Base-by-base conservation (phyloP, 1,140 invertebrate genomes). In the Zaprionus vittiger region DNA sequence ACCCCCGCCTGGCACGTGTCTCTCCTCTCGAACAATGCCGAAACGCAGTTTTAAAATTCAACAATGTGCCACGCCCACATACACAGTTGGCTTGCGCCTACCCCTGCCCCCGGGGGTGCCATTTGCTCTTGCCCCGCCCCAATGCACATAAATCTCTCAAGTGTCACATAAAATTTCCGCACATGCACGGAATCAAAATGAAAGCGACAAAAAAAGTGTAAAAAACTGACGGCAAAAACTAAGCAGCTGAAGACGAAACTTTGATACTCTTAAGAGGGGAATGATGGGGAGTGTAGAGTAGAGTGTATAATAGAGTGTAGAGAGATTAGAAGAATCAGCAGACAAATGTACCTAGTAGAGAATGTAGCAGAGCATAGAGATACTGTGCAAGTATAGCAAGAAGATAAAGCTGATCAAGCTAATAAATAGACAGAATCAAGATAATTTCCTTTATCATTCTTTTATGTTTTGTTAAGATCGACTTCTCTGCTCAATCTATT, bases 101-200 rank as follows among this genome's bases (percentile, higher is more conserved):
- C 41, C 24, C 22, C 59, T 61, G 44, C 44, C 7, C 22, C 17
- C 72, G 15, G 15, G 52, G 41, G n/a, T 31, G 11, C 37, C 38
- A 5, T 38, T 31, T 54, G 38, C 57, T 57, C 22, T 44, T 52
- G 38, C 12, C 20, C 28, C 20, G 26, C 28, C 20, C 62, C 28
- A 31, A 9, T 57, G 9, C 67, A 77, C 81, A 90, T 90, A 90
- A 90, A 90, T 90, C 85, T 90, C 70, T 73, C 86, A 90, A 90
- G 85, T 90, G 85, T 90, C 85, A 90, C 86, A 90, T 86, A 90
- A 90, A 90, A 90, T 90, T 90, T 85, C 86, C 79, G 86, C 85
- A 90, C 86, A 90, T 90, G 86, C 71, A 89, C 85, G 65, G 86
- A 90, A 90, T 85, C 85, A 90, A 87, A 89, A 90, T 87, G 84